Evolutionary conservation across 2,113 vertebrate species (phyloP).

Genomic region (Lepus europaeus): DNA sequence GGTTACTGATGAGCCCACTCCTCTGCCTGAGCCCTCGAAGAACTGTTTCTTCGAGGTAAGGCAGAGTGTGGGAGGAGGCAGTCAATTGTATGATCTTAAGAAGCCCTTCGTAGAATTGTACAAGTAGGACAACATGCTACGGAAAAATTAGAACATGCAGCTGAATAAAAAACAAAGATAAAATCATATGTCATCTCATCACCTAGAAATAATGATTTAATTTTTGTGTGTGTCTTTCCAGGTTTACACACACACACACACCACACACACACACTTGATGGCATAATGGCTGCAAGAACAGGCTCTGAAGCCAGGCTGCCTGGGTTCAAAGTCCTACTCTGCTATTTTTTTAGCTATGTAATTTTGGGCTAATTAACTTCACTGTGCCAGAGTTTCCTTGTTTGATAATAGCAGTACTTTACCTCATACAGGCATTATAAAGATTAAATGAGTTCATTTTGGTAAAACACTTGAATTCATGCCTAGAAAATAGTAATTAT

Average conservation of each 20-base stretch:
- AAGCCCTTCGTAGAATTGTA: neutral
- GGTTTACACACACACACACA: neutral
- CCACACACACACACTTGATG: neutral
- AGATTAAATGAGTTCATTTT: slow-evolving; percentile 44
- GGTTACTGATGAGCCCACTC: neutral
- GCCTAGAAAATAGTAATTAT: slow-evolving; percentile 12
- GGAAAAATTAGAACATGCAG: neutral
- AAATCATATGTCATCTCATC: neutral
- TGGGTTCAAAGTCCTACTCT: neutral
- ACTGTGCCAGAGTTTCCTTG: slow-evolving; percentile 14
- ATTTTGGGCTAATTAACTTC: slow-evolving; percentile 18
- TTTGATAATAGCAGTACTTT: neutral
- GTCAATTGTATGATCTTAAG: neutral
- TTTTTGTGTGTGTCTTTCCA: slow-evolving; percentile 28
- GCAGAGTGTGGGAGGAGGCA: neutral
- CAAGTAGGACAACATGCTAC: neutral
- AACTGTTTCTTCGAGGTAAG: neutral
- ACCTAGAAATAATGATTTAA: slow-evolving; percentile 8
- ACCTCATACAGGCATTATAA: neutral
- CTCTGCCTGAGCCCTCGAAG: neutral
- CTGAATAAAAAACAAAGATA: slow-evolving; percentile 14
- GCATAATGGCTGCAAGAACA: neutral
- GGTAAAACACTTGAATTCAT: neutral
- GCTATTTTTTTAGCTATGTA: neutral
- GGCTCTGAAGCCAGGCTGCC: neutral